Conservation (phyloP, 2,797 vertebrate species). For the Premnoplex brunnescens region DNA sequence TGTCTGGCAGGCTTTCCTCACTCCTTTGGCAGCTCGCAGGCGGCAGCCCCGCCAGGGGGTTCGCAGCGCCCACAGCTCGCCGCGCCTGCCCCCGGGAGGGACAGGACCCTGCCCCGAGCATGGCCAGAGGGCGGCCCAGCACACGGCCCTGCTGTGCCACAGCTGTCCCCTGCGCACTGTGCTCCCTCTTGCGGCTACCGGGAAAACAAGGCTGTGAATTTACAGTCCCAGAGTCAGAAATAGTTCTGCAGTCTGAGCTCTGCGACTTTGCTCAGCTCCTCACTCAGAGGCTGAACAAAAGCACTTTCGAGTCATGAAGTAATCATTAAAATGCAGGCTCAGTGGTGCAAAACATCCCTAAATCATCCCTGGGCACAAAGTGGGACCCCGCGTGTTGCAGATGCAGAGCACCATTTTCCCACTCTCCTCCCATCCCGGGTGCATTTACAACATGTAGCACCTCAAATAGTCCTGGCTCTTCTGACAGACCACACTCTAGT, state of each 20-base stretch:
- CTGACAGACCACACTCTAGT: accelerated
- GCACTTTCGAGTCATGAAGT: not conserved
- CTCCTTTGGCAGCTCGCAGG: not conserved
- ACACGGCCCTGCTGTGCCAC: accelerated
- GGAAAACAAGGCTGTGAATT: not conserved
- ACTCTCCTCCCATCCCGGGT: not conserved
- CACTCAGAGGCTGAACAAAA: not conserved
- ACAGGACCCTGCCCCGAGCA: not conserved
- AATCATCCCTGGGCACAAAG: not conserved
- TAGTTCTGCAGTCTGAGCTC: not conserved
- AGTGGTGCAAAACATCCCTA: not conserved
- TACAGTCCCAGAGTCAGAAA: not conserved
- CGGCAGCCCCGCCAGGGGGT: not conserved
- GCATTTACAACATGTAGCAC: not conserved
- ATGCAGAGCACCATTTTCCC: not conserved
- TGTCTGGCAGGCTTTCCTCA: not conserved
- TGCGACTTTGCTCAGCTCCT: not conserved
- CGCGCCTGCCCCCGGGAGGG: accelerated
- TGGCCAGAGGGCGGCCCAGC: not conserved
- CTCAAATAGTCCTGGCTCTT: not conserved
- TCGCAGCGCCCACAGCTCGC: not conserved
- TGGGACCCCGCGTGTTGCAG: accelerated
- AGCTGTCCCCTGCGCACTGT: accelerated
- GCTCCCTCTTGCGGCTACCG: accelerated
- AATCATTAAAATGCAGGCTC: not conserved